Evolutionary conservation across 1,140 invertebrate genomes (phyloP).

Genomic region (Orius insidiosus): DNA sequence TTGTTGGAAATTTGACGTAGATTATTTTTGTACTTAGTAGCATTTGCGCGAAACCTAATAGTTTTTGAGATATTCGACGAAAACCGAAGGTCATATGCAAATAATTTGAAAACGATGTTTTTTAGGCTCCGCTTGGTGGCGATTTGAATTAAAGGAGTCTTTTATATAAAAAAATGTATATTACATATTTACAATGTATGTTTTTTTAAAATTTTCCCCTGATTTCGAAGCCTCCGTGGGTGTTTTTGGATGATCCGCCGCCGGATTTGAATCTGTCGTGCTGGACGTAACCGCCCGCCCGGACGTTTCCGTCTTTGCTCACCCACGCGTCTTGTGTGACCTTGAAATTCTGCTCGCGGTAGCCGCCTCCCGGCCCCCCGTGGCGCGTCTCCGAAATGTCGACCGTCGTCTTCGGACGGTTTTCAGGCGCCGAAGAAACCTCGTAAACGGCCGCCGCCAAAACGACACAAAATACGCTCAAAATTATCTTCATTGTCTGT

Average conservation of each 20-base stretch:
- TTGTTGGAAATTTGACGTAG: too few species aligned
- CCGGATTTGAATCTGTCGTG: not conserved
- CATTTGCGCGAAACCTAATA: too few species aligned
- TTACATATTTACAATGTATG: too few species aligned
- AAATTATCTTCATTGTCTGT: not conserved
- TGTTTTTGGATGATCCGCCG: not conserved
- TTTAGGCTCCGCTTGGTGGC: too few species aligned
- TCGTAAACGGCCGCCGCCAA: not conserved
- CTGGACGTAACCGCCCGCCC: not conserved
- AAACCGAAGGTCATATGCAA: too few species aligned
- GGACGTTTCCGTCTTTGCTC: slow-evolving; percentile 1
- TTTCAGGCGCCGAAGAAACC: not conserved
- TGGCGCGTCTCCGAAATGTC: not conserved
- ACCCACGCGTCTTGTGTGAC: not conserved
- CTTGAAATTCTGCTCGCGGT: not conserved
- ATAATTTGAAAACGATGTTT: too few species aligned
- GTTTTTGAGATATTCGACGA: too few species aligned
- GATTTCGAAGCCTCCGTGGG: not conserved
- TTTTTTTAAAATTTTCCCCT: not conserved
- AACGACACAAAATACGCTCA: not conserved
- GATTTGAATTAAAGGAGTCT: too few species aligned
- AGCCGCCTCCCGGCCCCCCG: not conserved
- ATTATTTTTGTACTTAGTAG: too few species aligned
- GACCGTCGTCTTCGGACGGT: not conserved
- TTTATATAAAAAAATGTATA: too few species aligned